Base-by-base conservation (phyloP, 1,140 invertebrate species). In the Octopus bimaculoides region DNA sequence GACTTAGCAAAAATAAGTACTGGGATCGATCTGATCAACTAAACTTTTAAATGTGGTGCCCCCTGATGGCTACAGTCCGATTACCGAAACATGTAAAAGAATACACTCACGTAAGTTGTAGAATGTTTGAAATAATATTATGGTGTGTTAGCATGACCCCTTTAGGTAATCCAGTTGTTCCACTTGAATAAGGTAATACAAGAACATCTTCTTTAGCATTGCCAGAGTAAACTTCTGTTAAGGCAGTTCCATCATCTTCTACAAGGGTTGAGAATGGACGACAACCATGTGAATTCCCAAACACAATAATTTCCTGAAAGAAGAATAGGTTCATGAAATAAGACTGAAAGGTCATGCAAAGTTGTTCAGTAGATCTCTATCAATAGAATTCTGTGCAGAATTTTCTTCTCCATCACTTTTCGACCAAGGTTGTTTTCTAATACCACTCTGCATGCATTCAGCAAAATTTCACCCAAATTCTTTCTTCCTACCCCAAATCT, bases 161-260 rank as follows among this genome's bases (percentile, higher is more conserved):
- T 80, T 89, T 89, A 1, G 88, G 88, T 4, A 87, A 79, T n/a
- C 88, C 88, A 5, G 87, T 89, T 0, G 88, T 89, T 5, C 88
- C 88, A 75, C 87, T 88, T 26, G 86, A 87, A 78, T 87, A 88
- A 4, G 86, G 87, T 4, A 89, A 77, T 9, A 81, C 82, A 10
- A 86, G 61, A 5, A 86, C 79, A 77, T 87, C 84, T 17, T 84
- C 81, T 56, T 53, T 75, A 17, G 84, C 77, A 69, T 85, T 78
- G 53, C 84, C 83, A 77, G 82, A 81, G 9, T 85, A 75, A 78
- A 85, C 81, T 56, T 86, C 85, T 20, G 84, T 85, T 55, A 87
- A 87, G 5, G 73, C 52, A 7, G 73, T 79, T 9, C 85, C 84
- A 80, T 88, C 83, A 82, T 88, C 86, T 14, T 86, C 83, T n/a